phyloP scores from a whole-genome alignment of 1,140 invertebrate genomes.

The Papilio xuthus region DNA sequence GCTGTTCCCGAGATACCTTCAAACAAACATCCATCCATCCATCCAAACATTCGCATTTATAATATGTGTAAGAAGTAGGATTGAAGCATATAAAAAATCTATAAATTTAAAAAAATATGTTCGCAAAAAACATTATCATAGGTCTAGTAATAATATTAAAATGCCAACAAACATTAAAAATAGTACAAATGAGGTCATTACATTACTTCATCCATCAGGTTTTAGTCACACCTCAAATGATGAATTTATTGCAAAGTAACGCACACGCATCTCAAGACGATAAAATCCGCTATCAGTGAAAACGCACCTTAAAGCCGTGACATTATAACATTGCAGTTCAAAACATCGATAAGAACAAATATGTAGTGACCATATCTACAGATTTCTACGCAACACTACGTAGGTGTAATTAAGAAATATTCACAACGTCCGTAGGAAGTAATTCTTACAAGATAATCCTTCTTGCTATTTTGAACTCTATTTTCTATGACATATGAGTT shows the following conservation, averaged over 20 bases:
- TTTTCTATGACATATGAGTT: background rate
- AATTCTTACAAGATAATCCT: background rate
- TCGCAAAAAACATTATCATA: no score
- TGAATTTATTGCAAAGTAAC: background rate
- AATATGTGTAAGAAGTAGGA: no score
- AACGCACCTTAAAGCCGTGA: slow-evolving; percentile 8
- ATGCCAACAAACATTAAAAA: background rate
- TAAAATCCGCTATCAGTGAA: background rate
- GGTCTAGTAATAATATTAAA: background rate
- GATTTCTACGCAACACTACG: slow-evolving; percentile 6
- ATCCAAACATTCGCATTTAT: no score
- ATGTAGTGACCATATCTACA: background rate
- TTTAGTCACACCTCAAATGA: background rate
- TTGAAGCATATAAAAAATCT: no score
- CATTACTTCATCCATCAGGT: background rate
- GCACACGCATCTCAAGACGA: background rate
- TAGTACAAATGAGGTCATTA: background rate
- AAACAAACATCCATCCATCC: no score
- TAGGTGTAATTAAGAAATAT: background rate
- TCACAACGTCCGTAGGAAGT: background rate
- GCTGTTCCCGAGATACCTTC: no score
- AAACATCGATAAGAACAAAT: slow-evolving; percentile 3
- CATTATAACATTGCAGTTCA: slow-evolving; percentile 13
- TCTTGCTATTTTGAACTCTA: background rate
- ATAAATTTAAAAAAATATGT: no score